Base-by-base conservation (phyloP, 2,888 invertebrate genomes). In the Psylliodes chrysocephalus region DNA sequence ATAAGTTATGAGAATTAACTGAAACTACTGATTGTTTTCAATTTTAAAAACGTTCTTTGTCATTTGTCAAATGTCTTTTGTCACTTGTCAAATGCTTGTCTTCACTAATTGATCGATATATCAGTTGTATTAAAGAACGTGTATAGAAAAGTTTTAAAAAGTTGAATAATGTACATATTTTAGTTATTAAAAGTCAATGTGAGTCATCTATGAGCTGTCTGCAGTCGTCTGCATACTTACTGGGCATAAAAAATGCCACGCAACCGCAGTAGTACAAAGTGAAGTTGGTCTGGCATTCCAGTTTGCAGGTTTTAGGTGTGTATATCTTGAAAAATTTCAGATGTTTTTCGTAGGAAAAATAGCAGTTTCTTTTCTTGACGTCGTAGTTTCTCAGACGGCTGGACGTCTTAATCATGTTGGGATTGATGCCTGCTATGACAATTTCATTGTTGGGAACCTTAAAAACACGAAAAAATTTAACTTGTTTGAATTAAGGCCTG, bases 391-490 rank as follows among this genome's bases (percentile, higher is more conserved):
- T 84, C 0, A 91, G 80, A 10, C 88, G 87, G 44, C 86, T 85
- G 0, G 89, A 88, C 1, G 90, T 90, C 1, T 87, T 89, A 79
- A 90, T 90, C 84, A 90, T 89, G 76, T 88, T 88, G 1, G 90
- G 90, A 73, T 88, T 86, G 7, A 91, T 86, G 0, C 88, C 87
- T 1, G 89, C 88, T 1, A 90, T 84, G 0, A 90, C 86, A 75
- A 89, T 89, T 75, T 89, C 12, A 38, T 61, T 40, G n/a, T 40
- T 12, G 8, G 61, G 61, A 17, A 61, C 54, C 61, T 61, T 47
- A 14, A 15, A 8, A 25, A 14, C n/a, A n/a, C n/a, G n/a, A n/a
- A n/a, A n/a, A n/a, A n/a, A n/a, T n/a, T n/a, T n/a, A n/a, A n/a
- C n/a, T n/a, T n/a, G n/a, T n/a, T n/a, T n/a, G n/a, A n/a, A n/a